Evolutionary conservation across 2,113 vertebrate genomes (phyloP).

Genomic region (Charina bottae): DNA sequence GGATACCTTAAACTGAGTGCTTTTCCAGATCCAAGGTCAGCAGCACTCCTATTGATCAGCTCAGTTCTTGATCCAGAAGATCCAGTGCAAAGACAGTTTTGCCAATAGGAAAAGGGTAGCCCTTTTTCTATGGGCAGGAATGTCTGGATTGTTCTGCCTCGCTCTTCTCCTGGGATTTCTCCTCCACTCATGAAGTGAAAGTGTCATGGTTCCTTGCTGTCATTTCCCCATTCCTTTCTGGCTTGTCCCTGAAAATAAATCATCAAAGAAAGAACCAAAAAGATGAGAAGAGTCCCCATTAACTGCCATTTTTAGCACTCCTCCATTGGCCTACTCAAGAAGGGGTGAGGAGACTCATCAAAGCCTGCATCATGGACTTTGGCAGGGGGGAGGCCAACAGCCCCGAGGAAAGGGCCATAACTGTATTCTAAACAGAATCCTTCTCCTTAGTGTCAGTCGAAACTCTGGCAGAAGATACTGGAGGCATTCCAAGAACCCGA

Average conservation of each 20-base stretch:
- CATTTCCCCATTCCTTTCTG: not conserved
- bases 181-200: not conserved
- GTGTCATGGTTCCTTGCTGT: not conserved
- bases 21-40: not conserved
- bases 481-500: slow-evolving; percentile 70
- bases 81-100: not conserved
- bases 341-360: not conserved
- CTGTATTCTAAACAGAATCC: slow-evolving; percentile 68
- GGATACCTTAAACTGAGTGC: not conserved
- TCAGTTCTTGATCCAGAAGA: not conserved
- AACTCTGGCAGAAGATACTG: slow-evolving; percentile 69
- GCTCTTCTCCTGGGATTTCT: not conserved
- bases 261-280: not conserved
- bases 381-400: not conserved
- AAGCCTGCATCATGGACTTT: not conserved
- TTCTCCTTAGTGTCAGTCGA: slow-evolving; percentile 65
- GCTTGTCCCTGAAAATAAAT: not conserved
- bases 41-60: not conserved
- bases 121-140: not conserved
- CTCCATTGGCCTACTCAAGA: not conserved
- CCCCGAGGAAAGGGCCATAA: not conserved
- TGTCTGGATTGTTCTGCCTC: not conserved
- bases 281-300: not conserved
- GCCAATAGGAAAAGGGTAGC: not conserved
- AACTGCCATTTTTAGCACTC: not conserved